phyloP scores from a whole-genome alignment of 2,113 vertebrate genomes.

The Ammodytes marinus region DNA sequence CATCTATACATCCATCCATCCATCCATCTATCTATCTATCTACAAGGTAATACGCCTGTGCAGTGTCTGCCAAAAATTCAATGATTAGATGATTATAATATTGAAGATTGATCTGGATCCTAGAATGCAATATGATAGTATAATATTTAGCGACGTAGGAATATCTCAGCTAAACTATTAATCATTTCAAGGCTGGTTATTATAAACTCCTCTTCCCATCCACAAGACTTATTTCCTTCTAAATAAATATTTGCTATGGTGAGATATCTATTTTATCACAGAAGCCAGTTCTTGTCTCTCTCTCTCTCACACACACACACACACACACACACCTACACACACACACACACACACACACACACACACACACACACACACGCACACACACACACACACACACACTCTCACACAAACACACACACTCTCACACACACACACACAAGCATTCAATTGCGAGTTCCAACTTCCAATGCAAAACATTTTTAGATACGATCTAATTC shows the following conservation, averaged over 20 bases:
- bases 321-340: too few species aligned
- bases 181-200: conserved; percentile 1
- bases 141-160: neutral
- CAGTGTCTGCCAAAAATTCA: neutral
- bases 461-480: conserved; percentile 30
- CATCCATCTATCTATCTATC: too few species aligned
- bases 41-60: neutral
- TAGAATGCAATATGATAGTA: neutral
- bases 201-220: neutral
- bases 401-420: too few species aligned
- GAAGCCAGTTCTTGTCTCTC: neutral
- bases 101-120: neutral
- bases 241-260: too few species aligned
- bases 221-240: neutral
- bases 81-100: neutral
- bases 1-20: too few species aligned
- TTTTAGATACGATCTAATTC: conserved; percentile 65
- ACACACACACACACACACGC: too few species aligned
- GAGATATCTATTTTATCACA: conserved; percentile 22
- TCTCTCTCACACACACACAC: neutral
- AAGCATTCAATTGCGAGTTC: conserved; percentile 3
- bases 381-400: too few species aligned
- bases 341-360: too few species aligned
- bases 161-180: neutral
- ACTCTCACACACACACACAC: too few species aligned